Base-by-base conservation (phyloP, 2,888 invertebrate species). In the Steinernema carpocapsae region DNA sequence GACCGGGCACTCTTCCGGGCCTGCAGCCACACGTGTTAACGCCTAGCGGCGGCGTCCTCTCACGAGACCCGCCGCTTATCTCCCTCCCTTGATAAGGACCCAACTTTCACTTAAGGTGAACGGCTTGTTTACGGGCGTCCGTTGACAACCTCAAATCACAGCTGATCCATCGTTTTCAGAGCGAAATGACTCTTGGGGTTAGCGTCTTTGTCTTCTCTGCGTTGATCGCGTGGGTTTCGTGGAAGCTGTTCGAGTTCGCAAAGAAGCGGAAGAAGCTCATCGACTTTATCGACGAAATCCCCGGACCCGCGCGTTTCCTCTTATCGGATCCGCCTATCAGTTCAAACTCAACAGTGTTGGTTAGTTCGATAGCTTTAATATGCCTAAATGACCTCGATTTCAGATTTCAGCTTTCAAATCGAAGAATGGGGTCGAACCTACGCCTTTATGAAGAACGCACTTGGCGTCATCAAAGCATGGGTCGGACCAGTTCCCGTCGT, bases 251-350 rank as follows among this genome's bases (percentile, higher is more conserved):
- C 64, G 64, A 32, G 17, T 64, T 64, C 64, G 29, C 32, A 3
- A 1, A 17, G 32, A 6, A n/a, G 32, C 64, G 64, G 2, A 17
- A 64, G 7, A 64, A 64, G 64, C 1, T 64, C 2, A 32, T 64
- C 10, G 2, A 3, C 3, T 32, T 32, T 4, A 32, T 64, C 29
- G 64, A 64, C 37, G 29, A 76, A 71, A 76, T 85, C 12, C 80
- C 81, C 22, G 85, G 85, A n/a, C 85, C 85, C 1, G n/a, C 78
- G 78, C 85, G 10, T 43, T 85, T 1, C 85, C 85, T 14, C 17
- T 85, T 6, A 32, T 85, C 22, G 85, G 85, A 26, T 80, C 79
- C 6, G 78, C 82, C 0, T 84, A 76, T 76, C 80, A 80, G 51
- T 80, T 85, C 74, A 83, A 83, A 71, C 80, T 80, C 78, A 79